These are phyloP conservation scores for Ctenodactylus gundi DNA, from an alignment of 2,113 vertebrate species.

Conservation along the genomic window DNA sequence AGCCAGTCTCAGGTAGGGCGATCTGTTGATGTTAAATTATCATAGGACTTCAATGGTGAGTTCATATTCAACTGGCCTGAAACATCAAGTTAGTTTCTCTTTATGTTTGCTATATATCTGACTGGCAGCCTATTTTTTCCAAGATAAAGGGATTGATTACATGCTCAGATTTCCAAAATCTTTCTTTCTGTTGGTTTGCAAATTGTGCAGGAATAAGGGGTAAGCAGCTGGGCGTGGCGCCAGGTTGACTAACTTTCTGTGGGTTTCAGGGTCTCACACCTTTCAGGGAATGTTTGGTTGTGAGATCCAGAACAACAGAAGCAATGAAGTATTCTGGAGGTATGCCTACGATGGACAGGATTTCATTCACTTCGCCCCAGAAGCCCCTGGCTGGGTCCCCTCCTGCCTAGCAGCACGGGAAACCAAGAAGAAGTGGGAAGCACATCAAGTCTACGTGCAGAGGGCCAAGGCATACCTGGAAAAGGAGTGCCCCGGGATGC, in stretches of 20 bases:
- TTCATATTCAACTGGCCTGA: background rate
- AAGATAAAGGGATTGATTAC: background rate
- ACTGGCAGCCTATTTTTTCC: background rate
- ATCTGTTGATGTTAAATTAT: background rate
- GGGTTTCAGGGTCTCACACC: conserved; percentile 53
- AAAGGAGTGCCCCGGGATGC: conserved; percentile 25
- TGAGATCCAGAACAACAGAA: background rate
- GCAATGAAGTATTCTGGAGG: conserved; percentile 9
- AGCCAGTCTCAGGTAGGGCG: background rate
- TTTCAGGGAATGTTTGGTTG: conserved; percentile 56
- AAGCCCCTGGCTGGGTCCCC: conserved; percentile 61
- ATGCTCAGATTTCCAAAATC: background rate
- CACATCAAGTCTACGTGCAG: background rate
- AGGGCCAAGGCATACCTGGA: conserved; percentile 53
- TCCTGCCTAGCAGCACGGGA: conserved; percentile 19
- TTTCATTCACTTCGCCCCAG: conserved; percentile 64
- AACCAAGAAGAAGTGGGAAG: conserved; percentile 65
- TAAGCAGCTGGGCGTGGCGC: background rate
- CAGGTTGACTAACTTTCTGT: background rate
- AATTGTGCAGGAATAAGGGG: background rate
- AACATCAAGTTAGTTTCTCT: background rate
- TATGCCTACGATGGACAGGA: background rate
- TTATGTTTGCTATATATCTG: background rate
- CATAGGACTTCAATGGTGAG: too few relatives aligned
- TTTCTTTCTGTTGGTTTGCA: background rate